These are phyloP conservation scores for Ochropleura plecta DNA, from an alignment of 2,888 invertebrate species.

Conservation along the genomic window DNA sequence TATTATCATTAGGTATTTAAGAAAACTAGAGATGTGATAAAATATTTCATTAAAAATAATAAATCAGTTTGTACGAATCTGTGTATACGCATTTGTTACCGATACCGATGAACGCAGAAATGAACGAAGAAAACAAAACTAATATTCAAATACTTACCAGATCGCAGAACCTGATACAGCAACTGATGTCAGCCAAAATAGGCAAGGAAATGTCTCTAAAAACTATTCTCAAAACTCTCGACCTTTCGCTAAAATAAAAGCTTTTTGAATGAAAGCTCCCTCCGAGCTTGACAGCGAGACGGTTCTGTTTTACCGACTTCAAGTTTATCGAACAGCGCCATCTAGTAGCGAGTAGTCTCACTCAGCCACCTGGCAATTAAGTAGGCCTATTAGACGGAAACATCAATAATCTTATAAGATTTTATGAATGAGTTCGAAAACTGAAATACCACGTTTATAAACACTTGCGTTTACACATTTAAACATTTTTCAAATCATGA, in stretches of 20 bases:
- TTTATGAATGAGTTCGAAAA: background rate
- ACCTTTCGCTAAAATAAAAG: conserved; percentile 57
- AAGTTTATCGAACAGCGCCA: conserved; percentile 71
- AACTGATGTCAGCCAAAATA: conserved; percentile 13
- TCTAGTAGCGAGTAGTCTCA: conserved; percentile 76
- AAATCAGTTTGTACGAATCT: background rate
- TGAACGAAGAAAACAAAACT: conserved; percentile 12
- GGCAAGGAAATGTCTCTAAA: conserved; percentile 9
- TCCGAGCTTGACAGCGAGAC: conserved; percentile 51
- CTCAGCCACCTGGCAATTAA: conserved; percentile 43
- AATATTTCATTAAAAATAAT: background rate
- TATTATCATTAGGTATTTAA: background rate
- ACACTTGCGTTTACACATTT: background rate
- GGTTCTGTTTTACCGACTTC: conserved; percentile 62
- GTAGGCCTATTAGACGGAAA: conserved; percentile 33
- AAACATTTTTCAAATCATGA: background rate
- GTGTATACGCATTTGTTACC: background rate
- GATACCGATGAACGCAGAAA: background rate
- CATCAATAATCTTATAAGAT: conserved; percentile 25
- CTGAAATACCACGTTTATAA: background rate
- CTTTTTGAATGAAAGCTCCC: conserved; percentile 70
- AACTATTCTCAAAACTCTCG: conserved; percentile 52
- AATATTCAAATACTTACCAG: conserved; percentile 44
- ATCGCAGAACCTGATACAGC: conserved; percentile 1
- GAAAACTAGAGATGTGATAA: no score